Percentiles rank a stretch among this genome's conserved stretches.
Conservation (phyloP, 2,888 invertebrate genomes). For the Allacma fusca region DNA sequence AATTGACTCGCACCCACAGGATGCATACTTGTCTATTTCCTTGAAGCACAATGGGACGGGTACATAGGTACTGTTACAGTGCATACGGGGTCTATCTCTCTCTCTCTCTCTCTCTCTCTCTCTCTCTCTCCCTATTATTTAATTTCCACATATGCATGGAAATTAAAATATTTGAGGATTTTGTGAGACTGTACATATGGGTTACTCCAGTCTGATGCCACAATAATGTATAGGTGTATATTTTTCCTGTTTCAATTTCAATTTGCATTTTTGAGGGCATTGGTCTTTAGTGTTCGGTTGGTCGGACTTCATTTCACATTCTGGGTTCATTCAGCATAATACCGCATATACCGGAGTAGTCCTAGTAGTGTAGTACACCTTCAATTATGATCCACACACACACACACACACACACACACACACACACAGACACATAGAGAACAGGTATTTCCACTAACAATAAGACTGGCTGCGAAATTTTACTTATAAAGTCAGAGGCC, state of each 20-base stretch:
- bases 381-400: not conserved
- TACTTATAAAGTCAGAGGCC: slow-evolving; percentile 12
- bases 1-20: too few relatives aligned
- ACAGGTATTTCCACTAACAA: not conserved
- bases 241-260: slow-evolving; percentile 34
- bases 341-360: too few relatives aligned
- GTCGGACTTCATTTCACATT: slow-evolving; percentile 19
- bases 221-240: not conserved
- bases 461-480: not conserved
- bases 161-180: not conserved
- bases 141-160: not conserved
- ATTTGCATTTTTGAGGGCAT: slow-evolving; percentile 39
- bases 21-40: too few relatives aligned
- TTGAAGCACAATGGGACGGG: too few relatives aligned
- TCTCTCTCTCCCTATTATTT: not conserved
- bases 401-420: too few relatives aligned
- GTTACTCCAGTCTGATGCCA: not conserved
- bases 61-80: too few relatives aligned
- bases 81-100: not conserved
- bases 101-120: not conserved
- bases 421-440: too few relatives aligned
- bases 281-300: slow-evolving; percentile 31
- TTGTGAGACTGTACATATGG: not conserved
- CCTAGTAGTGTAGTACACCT: not conserved
- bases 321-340: slow-evolving; percentile 5